Base-by-base conservation (phyloP, 2,888 invertebrate genomes). In the Abrostola triplasia region DNA sequence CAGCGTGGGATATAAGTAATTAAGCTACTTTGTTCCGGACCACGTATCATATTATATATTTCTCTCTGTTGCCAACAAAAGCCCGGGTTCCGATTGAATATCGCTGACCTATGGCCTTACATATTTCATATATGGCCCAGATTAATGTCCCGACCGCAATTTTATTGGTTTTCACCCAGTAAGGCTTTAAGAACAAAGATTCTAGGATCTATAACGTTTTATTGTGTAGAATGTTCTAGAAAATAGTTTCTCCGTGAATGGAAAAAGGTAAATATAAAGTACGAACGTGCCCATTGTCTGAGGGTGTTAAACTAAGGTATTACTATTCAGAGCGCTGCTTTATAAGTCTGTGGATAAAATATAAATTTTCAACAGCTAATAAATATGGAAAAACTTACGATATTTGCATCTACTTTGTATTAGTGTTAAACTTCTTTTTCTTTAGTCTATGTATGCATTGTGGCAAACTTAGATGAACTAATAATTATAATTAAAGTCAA, bases 281-380 rank as follows among this genome's bases (percentile, higher is more conserved):
- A 50, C 36, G 72, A 47, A 53, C 37, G 59, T 13, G 53, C 9
- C 49, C 52, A 35, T 59, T 55, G 49, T 40, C 9, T n/a, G 24
- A 36, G 54, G 67, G 40, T 61, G 57, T 52, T 52, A 8, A 52
- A 47, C 13, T 60, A 11, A 40, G 10, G 11, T 52, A 59, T 44
- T 56, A 70, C 69, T 65, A 59, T 70, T 59, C 65, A 59, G 40
- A 50, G 37, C 36, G 42, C 50, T 54, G 47, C 44, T 36, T 24
- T 47, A 24, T 2, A 24, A 49, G 44, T 41, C 6, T 59, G 11
- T 60, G 50, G 48, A 66, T 66, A 61, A 71, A 59, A 56, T 56
- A 53, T 37, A 53, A 65, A 53, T 59, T 38, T 40, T 59, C 65
- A 7, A 5, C 37, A 11, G 53, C 10, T 40, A 48, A 44, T 40